Percentiles rank a stretch among this genome's conserved stretches.
Evolutionary conservation across 1,140 invertebrate species (phyloP).

Genomic region (Ylistrum balloti): DNA sequence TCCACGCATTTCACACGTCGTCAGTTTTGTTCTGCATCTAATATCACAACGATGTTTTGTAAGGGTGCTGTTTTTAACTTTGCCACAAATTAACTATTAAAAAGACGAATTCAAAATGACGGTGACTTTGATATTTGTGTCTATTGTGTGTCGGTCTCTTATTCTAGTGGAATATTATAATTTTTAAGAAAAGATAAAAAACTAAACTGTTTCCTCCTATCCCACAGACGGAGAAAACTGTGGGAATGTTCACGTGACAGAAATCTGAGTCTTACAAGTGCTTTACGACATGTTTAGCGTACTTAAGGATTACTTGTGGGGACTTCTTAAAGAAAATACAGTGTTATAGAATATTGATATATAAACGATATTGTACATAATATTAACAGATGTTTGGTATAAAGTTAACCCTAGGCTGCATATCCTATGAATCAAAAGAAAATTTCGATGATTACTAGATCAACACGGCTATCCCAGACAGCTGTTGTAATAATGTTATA

Average conservation of each 20-base stretch:
- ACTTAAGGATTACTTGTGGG: background rate
- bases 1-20: too few relatives aligned
- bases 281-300: background rate
- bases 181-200: too few relatives aligned
- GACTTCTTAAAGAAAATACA: conserved; percentile 12
- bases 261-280: background rate
- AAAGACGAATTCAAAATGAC: too few relatives aligned
- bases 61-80: too few relatives aligned
- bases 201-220: too few relatives aligned
- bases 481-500: background rate
- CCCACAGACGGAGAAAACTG: background rate
- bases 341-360: conserved; percentile 14
- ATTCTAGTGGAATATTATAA: too few relatives aligned
- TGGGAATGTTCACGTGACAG: background rate
- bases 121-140: too few relatives aligned
- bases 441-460: background rate
- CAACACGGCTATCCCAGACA: background rate
- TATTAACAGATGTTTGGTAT: conserved; percentile 35
- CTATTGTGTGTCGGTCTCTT: too few relatives aligned
- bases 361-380: background rate
- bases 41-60: too few relatives aligned
- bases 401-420: background rate
- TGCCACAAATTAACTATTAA: too few relatives aligned
- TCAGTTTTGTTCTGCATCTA: too few relatives aligned
- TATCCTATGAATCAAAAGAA: conserved; percentile 35